These are phyloP conservation scores for Empidonax traillii DNA, from an alignment of 2,113 vertebrate species.

Conservation along the genomic window DNA sequence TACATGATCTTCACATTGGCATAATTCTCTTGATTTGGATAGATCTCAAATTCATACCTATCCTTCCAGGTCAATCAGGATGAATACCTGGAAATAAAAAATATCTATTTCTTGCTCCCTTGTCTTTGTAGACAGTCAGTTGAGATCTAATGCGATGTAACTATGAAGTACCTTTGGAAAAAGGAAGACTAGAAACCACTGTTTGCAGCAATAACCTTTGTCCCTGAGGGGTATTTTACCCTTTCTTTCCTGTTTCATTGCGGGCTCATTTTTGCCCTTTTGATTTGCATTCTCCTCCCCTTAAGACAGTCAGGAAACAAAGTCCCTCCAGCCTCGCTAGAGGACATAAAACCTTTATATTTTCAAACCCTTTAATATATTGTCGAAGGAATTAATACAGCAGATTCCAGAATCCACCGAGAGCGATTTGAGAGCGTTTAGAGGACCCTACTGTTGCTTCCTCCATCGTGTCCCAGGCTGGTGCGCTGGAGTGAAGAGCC, in stretches of 20 bases:
- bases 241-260: neutral
- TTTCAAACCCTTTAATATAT: neutral
- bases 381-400: neutral
- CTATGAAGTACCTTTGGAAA: neutral
- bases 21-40: neutral
- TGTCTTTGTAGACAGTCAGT: neutral
- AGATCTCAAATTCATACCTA: neutral
- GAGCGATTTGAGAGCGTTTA: neutral
- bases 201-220: neutral
- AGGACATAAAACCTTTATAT: neutral
- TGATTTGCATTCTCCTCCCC: neutral
- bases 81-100: neutral
- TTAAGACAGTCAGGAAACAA: neutral
- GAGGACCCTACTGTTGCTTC: slow-evolving; percentile 66
- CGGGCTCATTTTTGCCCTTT: neutral
- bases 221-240: neutral
- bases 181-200: neutral
- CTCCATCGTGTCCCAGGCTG: slow-evolving; percentile 71
- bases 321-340: neutral
- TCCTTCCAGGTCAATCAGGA: neutral
- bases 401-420: neutral
- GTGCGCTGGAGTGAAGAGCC: slow-evolving; percentile 72
- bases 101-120: neutral
- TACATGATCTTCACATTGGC: neutral
- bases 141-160: neutral